phyloP scores from a whole-genome alignment of 2,888 invertebrate species.

The Pammene fasciana region DNA sequence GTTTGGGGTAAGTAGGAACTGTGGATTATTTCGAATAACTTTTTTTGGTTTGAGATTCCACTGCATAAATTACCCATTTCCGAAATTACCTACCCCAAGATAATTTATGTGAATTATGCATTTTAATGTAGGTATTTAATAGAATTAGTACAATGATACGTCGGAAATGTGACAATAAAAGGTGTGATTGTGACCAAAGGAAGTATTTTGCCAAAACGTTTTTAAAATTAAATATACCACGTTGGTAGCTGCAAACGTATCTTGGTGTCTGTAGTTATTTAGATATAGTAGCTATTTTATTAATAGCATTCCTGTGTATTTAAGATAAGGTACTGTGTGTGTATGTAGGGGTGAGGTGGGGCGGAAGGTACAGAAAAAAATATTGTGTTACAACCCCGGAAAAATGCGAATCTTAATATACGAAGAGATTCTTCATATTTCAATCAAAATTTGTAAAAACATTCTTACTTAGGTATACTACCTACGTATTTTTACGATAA shows the following conservation, averaged over 20 bases:
- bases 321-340: not conserved
- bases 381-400: not conserved
- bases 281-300: not conserved
- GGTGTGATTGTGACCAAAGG: constrained; percentile 49
- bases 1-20: not conserved
- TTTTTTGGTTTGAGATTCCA: too few species aligned
- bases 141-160: constrained; percentile 29
- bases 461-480: too few species aligned
- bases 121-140: constrained; percentile 32
- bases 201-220: constrained; percentile 51
- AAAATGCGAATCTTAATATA: too few species aligned
- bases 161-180: constrained; percentile 55
- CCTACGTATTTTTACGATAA: too few species aligned
- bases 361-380: not conserved
- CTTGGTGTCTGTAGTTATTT: constrained; percentile 27
- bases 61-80: not conserved
- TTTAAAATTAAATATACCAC: constrained; percentile 27
- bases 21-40: not conserved
- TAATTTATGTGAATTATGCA: not conserved
- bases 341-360: too few species aligned
- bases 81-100: not conserved
- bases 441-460: too few species aligned
- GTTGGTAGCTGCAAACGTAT: constrained; percentile 18
- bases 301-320: not conserved
- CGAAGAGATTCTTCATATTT: too few species aligned